Evolutionary conservation across 2,113 vertebrate genomes (phyloP).

Genomic region (Forbesichthys papilliferus): DNA sequence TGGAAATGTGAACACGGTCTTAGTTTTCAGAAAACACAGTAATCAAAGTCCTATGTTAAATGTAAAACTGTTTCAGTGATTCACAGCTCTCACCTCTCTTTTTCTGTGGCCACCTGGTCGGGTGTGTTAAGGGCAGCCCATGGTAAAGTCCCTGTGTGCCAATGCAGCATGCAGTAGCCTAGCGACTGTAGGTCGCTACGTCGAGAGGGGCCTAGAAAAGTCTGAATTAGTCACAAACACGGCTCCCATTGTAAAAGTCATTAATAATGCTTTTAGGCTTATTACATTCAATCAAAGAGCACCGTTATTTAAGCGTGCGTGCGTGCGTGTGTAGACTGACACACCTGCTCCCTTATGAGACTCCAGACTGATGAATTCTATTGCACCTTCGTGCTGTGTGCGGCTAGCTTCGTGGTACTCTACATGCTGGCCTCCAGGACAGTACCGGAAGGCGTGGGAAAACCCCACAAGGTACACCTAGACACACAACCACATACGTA

Average conservation of each 20-base stretch:
- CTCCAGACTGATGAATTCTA: constrained; percentile 90
- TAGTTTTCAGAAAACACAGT: no score
- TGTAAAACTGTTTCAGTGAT: not conserved
- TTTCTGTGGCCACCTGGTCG: constrained; percentile 74
- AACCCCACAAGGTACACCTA: constrained; percentile 89
- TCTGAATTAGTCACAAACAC: not conserved
- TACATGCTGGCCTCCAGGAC: constrained; percentile 85
- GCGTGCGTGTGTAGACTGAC: constrained; percentile 14
- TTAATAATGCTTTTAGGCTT: no score
- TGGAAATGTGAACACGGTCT: no score
- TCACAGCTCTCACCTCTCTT: constrained; percentile 77
- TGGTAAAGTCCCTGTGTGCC: constrained; percentile 84
- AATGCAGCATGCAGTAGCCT: constrained; percentile 90
- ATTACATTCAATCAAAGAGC: no score
- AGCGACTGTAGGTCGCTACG: constrained; percentile 92
- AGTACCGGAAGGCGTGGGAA: constrained; percentile 85
- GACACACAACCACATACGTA: not conserved
- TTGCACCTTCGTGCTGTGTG: constrained; percentile 82
- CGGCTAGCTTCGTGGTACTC: constrained; percentile 79
- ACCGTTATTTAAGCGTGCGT: not conserved
- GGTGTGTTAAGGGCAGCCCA: constrained; percentile 78
- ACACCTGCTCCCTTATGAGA: constrained; percentile 88
- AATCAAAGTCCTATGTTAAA: no score
- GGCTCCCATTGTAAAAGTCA: no score
- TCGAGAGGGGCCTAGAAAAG: constrained; percentile 83